phyloP scores from a whole-genome alignment of 2,888 invertebrate species.

The Drosophila villosipedis region DNA sequence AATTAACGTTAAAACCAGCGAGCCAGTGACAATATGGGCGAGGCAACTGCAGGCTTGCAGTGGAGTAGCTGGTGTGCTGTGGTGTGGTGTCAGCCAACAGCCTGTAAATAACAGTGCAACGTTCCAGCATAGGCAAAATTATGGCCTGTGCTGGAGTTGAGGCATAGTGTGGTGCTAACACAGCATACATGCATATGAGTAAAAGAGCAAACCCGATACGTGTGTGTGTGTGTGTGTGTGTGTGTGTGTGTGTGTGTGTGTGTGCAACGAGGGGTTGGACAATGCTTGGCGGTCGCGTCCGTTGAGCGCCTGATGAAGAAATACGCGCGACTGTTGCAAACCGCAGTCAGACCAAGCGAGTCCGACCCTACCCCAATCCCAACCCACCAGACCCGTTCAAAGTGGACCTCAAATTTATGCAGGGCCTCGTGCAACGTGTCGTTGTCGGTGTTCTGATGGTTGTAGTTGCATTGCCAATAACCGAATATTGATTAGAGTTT shows the following conservation, averaged over 20 bases:
- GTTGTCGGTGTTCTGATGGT: slow-evolving; percentile 28
- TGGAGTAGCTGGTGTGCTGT: not conserved
- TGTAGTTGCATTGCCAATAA: slow-evolving; percentile 73
- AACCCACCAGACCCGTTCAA: not conserved
- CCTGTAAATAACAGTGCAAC: slow-evolving; percentile 62
- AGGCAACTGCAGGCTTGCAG: slow-evolving; percentile 17
- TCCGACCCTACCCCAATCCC: not conserved
- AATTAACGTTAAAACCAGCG: slow-evolving; percentile 80
- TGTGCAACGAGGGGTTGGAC: slow-evolving; percentile 40
- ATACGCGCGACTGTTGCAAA: slow-evolving; percentile 70
- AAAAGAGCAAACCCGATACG: slow-evolving; percentile 3
- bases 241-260: slow-evolving; percentile 3
- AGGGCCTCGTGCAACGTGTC: slow-evolving; percentile 48
- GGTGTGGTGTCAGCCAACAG: slow-evolving; percentile 30
- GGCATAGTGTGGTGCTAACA: slow-evolving; percentile 2
- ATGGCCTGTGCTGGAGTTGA: slow-evolving; percentile 42
- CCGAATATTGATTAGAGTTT: slow-evolving; percentile 80
- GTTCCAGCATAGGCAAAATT: slow-evolving; percentile 52
- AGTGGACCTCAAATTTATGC: slow-evolving; percentile 63
- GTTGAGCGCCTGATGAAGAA: slow-evolving; percentile 64
- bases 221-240: not conserved
- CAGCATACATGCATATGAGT: slow-evolving; percentile 32
- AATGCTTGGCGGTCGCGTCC: slow-evolving; percentile 63
- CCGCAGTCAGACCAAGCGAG: slow-evolving; percentile 60
- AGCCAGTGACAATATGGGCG: slow-evolving; percentile 69